Evolutionary conservation across 2,113 vertebrate species (phyloP), one percentile per base, ranked within the genome.

Genomic region (Melanocharis versteri): DNA sequence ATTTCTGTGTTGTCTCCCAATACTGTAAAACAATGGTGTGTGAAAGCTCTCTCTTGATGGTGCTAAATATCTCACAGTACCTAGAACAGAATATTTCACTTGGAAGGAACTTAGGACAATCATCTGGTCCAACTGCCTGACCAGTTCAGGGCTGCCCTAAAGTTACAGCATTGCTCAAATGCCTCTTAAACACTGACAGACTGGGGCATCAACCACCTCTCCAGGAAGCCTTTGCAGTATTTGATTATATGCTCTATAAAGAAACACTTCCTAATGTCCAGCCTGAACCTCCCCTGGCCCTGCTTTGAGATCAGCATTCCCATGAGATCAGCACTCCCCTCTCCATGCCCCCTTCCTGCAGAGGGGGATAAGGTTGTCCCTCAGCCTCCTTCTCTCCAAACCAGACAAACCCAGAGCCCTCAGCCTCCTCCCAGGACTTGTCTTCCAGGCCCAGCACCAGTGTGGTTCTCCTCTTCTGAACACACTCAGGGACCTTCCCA

Each of bases 61-160:
- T 4, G 23, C 69, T 87, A 24, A 79, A 45, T 77, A 72, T 28
- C 26, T 53, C 20, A 31, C n/a, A 20, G 33, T 50, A 30, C 48
- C 42, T 76, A 60, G 58, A 82, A 22, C 2, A 79, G 37, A 75
- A 56, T 8, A 58, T 72, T 80, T 69, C 6, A 27, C 7, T 11
- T 83, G 72, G 16, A 89, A 71, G 24, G 47, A 5, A 16, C 20
- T 2, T n/a, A 19, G 0, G 3, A 1, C 16, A 37, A 9, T 33
- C 10, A 16, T 33, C 8, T 57, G 31, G 26, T 68, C 31, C 53
- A 80, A 2, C 39, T 72, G 64, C 26, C 68, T 71, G 45, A 44
- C 23, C 27, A 33, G 1, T 18, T 72, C 17, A 76, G 58, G 57
- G 53, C 65, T 78, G 21, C 30, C 18, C 35, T 56, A 6, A 40